Evolutionary conservation across 1,140 invertebrate species (phyloP), one percentile per base, ranked within the genome.

Genomic region (Drosophila santomea): DNA sequence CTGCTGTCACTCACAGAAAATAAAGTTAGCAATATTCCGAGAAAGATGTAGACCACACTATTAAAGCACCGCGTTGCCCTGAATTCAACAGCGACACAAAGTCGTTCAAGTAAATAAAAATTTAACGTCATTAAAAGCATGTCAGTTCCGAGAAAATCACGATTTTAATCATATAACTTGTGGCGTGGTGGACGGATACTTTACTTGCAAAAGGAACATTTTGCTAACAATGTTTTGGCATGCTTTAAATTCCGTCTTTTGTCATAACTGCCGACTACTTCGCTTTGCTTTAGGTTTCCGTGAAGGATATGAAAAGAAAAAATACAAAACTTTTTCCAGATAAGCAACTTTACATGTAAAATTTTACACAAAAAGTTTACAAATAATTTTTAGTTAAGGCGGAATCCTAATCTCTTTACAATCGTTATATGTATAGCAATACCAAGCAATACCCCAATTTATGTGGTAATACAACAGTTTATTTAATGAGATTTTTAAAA

Each of bases 261-360:
- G 25, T n/a, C 23, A 61, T 4, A 61, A 61, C 8, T 25, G 25
- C 25, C 25, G 5, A 25, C 25, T 25, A 25, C 23, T 20, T 61
- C 15, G 6, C 4, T 41, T 10, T 6, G 35, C n/a, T 32, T 25
- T 6, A 12, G 12, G 36, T 52, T 17, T 52, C 3, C 32, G 32
- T 17, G 32, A 10, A 35, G 15, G 10, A 62, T n/a, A 28, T 58
- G 15, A 20, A 1, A 8, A 12, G 4, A 14, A 59, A 62, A 58
- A 41, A 32, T 59, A 10, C 3, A 23, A 35, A 56, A 41, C 38
- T 62, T 62, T 62, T 35, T n/a, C 32, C 28, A 59, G 39, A 25
- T 12, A 39, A 20, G 10, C 36, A 23, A 62, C 10, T 43, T 59
- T 32, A 14, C 11, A n/a, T 39, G 20, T 12, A 50, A 14, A 12